Percentiles rank a stretch among this genome's conserved stretches.
Conservation (phyloP, 2,888 invertebrate genomes). For the Torymus auratus region DNA sequence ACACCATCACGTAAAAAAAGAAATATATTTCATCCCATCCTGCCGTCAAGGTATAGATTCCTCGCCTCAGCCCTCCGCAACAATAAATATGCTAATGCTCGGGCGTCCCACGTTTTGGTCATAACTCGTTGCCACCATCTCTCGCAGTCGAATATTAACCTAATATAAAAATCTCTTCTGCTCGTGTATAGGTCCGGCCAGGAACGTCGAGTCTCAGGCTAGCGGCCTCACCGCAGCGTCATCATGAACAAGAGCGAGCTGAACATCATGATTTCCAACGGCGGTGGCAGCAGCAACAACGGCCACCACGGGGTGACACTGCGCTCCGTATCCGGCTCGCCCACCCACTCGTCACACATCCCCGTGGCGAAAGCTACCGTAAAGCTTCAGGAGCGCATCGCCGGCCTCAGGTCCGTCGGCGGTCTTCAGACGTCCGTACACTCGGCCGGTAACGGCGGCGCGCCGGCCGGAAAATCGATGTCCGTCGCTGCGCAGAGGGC, state of each 20-base stretch:
- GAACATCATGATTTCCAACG: slow-evolving; percentile 65
- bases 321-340: slow-evolving; percentile 13
- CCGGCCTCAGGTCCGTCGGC: slow-evolving; percentile 7
- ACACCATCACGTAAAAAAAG: too few species aligned
- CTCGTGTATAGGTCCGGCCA: too few species aligned
- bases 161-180: too few species aligned
- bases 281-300: slow-evolving; percentile 44
- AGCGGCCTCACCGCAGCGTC: too few species aligned
- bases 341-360: slow-evolving; percentile 70
- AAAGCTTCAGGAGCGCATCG: slow-evolving; percentile 65
- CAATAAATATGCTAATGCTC: too few species aligned
- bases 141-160: too few species aligned
- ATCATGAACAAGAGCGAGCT: slow-evolving; percentile 70
- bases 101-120: too few species aligned
- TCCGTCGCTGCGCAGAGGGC: slow-evolving; percentile 74
- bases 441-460: slow-evolving; percentile 4
- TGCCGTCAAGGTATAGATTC: too few species aligned
- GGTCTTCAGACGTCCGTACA: slow-evolving; percentile 30
- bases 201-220: too few species aligned
- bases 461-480: slow-evolving; percentile 60
- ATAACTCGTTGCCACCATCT: too few species aligned
- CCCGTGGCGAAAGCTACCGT: slow-evolving; percentile 67
- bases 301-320: background rate
- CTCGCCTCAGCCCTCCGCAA: too few species aligned
- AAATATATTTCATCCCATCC: too few species aligned